Percentiles rank a stretch among this genome's conserved stretches.
These are phyloP conservation scores for Cyclopterus lumpus DNA, from an alignment of 2,797 vertebrate species.

Conservation along the genomic window DNA sequence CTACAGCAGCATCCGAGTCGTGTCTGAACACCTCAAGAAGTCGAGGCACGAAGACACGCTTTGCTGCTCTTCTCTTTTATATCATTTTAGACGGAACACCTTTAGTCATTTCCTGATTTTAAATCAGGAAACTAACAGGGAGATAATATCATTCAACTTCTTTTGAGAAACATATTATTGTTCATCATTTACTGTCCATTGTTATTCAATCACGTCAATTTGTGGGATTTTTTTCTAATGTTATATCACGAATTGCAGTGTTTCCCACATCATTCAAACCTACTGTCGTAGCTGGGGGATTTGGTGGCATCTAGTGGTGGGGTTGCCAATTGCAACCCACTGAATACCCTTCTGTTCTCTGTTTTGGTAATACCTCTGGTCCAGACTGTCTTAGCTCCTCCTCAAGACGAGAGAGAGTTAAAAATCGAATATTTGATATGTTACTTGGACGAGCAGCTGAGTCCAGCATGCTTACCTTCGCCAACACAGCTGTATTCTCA, in stretches of 20 bases:
- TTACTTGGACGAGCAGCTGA: background rate
- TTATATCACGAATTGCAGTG: too few species aligned
- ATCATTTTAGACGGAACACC: background rate
- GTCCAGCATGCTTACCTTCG: background rate
- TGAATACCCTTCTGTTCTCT: background rate
- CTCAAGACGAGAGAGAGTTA: too few species aligned
- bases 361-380: background rate
- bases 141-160: background rate
- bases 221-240: background rate
- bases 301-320: background rate
- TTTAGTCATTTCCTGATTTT: background rate
- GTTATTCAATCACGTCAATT: background rate
- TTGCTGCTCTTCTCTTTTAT: background rate
- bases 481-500: background rate
- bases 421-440: background rate
- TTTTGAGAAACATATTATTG: background rate
- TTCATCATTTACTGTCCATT: background rate
- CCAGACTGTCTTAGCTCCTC: background rate
- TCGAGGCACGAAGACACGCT: background rate
- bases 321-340: background rate
- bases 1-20: constrained; percentile 21
- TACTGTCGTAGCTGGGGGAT: background rate
- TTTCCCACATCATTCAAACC: background rate
- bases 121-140: background rate
- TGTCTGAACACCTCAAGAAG: constrained; percentile 7